phyloP scores from a whole-genome alignment of 2,797 vertebrate species.

The Gymnopithys bicolor region DNA sequence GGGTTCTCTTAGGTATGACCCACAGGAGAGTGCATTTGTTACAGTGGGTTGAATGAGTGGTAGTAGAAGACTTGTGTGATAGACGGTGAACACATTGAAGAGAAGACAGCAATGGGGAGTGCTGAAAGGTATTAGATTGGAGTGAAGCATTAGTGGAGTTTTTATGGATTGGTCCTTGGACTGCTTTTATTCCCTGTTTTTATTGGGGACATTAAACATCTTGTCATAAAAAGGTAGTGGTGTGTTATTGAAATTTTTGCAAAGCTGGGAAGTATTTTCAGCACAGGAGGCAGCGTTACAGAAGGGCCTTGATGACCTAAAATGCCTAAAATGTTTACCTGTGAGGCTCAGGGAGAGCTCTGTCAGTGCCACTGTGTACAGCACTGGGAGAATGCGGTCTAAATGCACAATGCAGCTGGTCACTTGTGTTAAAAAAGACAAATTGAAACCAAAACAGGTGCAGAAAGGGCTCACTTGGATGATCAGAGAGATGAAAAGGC shows the following conservation, averaged over 20 bases:
- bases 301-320: background rate
- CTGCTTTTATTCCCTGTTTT: constrained; percentile 30
- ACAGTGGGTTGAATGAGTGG: background rate
- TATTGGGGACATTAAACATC: constrained; percentile 28
- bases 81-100: background rate
- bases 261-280: background rate
- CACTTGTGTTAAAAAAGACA: background rate
- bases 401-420: background rate
- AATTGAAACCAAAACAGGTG: background rate
- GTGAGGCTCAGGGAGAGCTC: background rate
- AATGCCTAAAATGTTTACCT: background rate
- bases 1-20: background rate
- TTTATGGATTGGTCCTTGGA: constrained; percentile 8
- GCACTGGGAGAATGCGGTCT: background rate
- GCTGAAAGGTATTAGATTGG: background rate
- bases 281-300: background rate
- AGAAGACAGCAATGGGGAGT: background rate
- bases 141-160: background rate
- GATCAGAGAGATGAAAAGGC: background rate
- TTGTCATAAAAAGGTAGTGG: background rate
- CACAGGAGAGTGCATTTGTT: background rate
- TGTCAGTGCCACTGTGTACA: fast-evolving
- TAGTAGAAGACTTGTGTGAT: background rate
- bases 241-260: background rate
- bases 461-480: background rate